A percentile compares a stretch with the other conserved stretches of the same genome.
Conservation (phyloP, 2,113 vertebrate genomes). For the Myrmophylax atrothorax region DNA sequence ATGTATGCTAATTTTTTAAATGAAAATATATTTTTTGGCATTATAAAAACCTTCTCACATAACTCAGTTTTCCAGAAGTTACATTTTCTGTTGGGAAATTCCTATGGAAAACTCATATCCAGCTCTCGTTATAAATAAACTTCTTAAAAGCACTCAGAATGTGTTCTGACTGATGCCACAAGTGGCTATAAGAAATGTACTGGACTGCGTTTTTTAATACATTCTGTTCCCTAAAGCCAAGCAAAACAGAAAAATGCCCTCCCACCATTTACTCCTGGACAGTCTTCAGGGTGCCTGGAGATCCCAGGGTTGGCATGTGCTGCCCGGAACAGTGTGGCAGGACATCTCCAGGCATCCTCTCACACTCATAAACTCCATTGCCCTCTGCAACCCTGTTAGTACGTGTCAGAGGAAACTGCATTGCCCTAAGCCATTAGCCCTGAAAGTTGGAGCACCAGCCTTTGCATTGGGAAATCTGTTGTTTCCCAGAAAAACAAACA, state of each 20-base stretch:
- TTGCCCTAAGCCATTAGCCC: background rate
- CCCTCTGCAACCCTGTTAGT: background rate
- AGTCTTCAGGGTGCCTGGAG: background rate
- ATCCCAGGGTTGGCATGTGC: no score
- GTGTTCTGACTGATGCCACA: background rate
- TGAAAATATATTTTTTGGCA: background rate
- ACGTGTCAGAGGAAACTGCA: no score
- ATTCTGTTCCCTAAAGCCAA: background rate
- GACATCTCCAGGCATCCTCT: accelerated
- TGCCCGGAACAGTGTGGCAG: background rate
- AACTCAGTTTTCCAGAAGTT: background rate
- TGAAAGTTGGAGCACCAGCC: background rate
- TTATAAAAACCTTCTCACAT: background rate
- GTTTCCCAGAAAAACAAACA: background rate
- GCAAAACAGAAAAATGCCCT: background rate
- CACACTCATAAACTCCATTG: accelerated
- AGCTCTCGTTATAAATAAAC: background rate
- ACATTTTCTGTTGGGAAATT: background rate
- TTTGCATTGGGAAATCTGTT: background rate
- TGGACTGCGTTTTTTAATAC: accelerated
- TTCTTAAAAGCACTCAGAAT: background rate
- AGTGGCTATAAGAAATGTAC: background rate
- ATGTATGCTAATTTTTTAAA: background rate
- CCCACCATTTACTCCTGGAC: background rate
- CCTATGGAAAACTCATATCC: background rate